Conservation (phyloP, 2,888 invertebrate genomes). For the Nasonovia ribisnigri region DNA sequence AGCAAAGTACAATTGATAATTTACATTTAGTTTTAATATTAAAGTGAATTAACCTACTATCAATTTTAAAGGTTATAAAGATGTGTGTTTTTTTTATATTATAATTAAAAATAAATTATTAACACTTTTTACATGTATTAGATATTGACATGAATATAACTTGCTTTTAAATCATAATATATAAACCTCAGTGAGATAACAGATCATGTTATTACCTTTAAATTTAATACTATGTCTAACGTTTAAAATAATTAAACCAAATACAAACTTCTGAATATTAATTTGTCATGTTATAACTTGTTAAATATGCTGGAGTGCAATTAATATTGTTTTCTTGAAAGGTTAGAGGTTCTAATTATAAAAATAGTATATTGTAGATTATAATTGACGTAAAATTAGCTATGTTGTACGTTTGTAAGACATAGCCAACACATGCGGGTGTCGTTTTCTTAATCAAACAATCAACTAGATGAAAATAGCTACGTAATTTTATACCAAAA, state of each 20-base stretch:
- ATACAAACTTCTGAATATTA: neutral
- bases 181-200: neutral
- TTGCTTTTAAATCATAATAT: neutral
- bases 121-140: neutral
- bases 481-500: neutral
- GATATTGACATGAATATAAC: neutral
- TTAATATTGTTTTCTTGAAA: too few relatives aligned
- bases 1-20: neutral
- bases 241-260: neutral
- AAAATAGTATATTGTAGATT: too few relatives aligned
- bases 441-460: neutral
- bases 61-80: neutral
- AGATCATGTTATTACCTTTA: neutral
- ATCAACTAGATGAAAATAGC: neutral
- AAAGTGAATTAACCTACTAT: neutral
- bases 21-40: neutral
- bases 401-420: too few relatives aligned
- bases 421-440: fast-evolving
- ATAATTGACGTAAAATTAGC: too few relatives aligned
- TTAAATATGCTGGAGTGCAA: too few relatives aligned
- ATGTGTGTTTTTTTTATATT: neutral
- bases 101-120: neutral
- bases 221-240: neutral
- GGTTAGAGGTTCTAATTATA: too few relatives aligned
- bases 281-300: neutral